Evolutionary conservation across 1,140 invertebrate genomes (phyloP), one percentile per base, ranked within the genome.

Genomic region (Panonychus citri): DNA sequence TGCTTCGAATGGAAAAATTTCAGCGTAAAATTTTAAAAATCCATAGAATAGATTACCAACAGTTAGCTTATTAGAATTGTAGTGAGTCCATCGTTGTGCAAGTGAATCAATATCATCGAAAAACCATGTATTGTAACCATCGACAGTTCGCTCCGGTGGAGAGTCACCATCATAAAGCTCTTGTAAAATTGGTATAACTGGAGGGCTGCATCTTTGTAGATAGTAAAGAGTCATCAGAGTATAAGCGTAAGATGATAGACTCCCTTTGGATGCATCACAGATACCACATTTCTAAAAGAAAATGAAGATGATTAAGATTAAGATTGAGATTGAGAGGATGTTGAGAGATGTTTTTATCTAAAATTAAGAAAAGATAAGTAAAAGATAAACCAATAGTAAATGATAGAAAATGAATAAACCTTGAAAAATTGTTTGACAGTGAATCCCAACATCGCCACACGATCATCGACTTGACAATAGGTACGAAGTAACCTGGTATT

Each of bases 201-300:
- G 76, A 58, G 75, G 75, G 25, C 68, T 61, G 49, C 70, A 68
- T 61, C 75, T 74, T 65, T 78, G 77, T 17, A 79, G 67, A 64
- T 73, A 79, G 62, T 77, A 74, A 21, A 79, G 66, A 49, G 76
- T 65, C 74, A 79, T 77, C 19, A 79, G 63, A 53, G 75, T 73
- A 63, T 77, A 78, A n/a, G 75, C 75, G 64, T 79, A 79, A 1
- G 76, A 78, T 17, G 77, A 62, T 13, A 79, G 64, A 63, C 76
- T 77, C 17, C 77, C 78, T 55, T 71, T 63, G 0, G 76, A 77
- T 1, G 78, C 77, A 70, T 79, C 77, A 54, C 76, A 71, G 57
- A 79, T 77, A 56, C 76, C 74, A 69, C 76, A 78, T 10, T 66
- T 55, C 71, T 73, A 46, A 21, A 62, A 62, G 40, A 28, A 56